Evolutionary conservation across 2,888 invertebrate genomes (phyloP), one percentile per base, ranked within the genome.

Genomic region (Abscondita cerata): DNA sequence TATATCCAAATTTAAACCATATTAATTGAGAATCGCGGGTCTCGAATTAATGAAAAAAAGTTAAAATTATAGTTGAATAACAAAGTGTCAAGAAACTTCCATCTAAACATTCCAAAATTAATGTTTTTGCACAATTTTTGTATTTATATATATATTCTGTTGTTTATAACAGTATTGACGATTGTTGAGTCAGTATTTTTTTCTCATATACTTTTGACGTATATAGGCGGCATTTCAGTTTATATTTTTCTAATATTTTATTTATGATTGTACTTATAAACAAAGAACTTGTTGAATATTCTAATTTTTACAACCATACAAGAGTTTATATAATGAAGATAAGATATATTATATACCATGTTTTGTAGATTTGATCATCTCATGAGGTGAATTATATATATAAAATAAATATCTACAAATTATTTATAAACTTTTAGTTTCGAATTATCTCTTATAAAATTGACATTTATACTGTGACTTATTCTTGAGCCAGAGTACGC

Each of bases 331-430:
- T 76, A 44, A 59, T 75, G 72, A 75, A 75, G 76, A 70, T 64
- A 51, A 67, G 57, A 67, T 67, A 66, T 62, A 64, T 72, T 78
- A 78, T 79, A 78, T 78, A 77, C 78, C 77, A 77, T 76, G 77
- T 78, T 78, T 79, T 78, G 76, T 78, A 78, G 76, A 78, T 75
- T 74, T 76, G 52, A 76, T 77, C 75, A 72, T 74, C 74, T 73
- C 72, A 70, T 69, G 70, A 76, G 70, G 72, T 76, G 63, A 69
- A 68, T 59, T 67, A 69, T 65, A 63, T 64, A 67, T 60, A 61
- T 59, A 60, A 52, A 61, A 57, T 62, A 62, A 62, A 62, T 62
- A 62, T 57, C 61, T 62, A 62, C 56, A 62, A 56, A 62, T 52
- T 25, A 25, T 25, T 25, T 25, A n/a, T n/a, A n/a, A n/a, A n/a